Evolutionary conservation across 2,888 invertebrate species (phyloP).

Genomic region (Stratiomys singularior): DNA sequence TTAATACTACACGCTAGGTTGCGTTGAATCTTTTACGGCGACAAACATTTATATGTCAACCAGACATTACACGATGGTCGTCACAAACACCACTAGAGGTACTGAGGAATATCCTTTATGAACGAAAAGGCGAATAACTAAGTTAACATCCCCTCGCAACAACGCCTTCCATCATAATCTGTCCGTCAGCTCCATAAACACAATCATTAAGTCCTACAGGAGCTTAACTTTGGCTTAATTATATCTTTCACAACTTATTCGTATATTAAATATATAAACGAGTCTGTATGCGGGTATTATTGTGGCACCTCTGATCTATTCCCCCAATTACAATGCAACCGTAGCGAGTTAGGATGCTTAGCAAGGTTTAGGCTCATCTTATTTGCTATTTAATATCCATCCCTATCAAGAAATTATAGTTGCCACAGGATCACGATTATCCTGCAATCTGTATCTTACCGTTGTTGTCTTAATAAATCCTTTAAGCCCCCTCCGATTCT

Average conservation of each 20-base stretch:
- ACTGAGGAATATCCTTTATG: no score
- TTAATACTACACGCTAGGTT: no score
- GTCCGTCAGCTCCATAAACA: background rate
- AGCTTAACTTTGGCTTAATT: constrained; percentile 6
- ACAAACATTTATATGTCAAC: no score
- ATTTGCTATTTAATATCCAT: constrained; percentile 9
- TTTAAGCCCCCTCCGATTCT: background rate
- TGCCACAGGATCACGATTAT: background rate
- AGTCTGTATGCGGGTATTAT: no score
- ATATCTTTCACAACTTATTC: constrained; percentile 10
- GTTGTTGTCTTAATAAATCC: background rate
- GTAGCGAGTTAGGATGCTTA: background rate
- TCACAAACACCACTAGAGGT: no score
- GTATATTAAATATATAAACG: background rate
- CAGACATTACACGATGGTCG: no score
- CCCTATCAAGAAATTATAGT: constrained; percentile 12
- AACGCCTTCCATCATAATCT: constrained; percentile 6
- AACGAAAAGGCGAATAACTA: background rate
- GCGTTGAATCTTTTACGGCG: no score
- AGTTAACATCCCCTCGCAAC: background rate
- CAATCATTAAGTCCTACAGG: constrained; percentile 25
- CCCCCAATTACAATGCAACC: background rate
- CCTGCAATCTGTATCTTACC: background rate
- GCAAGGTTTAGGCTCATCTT: background rate
- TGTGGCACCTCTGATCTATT: background rate